Conservation (phyloP, 2,888 invertebrate species). For the Ormia ochracea region DNA sequence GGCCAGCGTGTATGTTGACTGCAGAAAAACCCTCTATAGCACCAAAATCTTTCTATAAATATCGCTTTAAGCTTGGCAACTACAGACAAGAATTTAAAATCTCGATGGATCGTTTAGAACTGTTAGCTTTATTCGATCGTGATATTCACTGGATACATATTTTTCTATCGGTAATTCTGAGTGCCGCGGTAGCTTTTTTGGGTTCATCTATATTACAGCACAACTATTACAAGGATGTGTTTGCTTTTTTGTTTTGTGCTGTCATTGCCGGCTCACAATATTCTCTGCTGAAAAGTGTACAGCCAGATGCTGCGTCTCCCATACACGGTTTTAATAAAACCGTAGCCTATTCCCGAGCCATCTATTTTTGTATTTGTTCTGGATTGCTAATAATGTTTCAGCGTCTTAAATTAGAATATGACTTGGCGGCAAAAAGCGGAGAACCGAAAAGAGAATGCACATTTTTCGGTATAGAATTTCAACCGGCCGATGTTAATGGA, state of each 20-base stretch:
- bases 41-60: constrained; percentile 76
- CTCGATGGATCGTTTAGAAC: constrained; percentile 92
- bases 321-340: constrained; percentile 98
- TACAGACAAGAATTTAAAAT: constrained; percentile 81
- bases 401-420: constrained; percentile 68
- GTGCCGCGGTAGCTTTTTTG: constrained; percentile 89
- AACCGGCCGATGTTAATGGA: constrained; percentile 81
- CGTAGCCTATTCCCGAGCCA: constrained; percentile 94
- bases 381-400: constrained; percentile 78
- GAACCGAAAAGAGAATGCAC: constrained; percentile 36
- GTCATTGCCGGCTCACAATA: constrained; percentile 99
- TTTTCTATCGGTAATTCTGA: constrained; percentile 87
- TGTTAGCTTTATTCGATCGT: constrained; percentile 94
- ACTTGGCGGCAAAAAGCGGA: constrained; percentile 60
- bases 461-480: constrained; percentile 73
- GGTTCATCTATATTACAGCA: constrained; percentile 89
- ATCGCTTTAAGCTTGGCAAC: constrained; percentile 74
- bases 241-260: constrained; percentile 95
- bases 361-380: constrained; percentile 92
- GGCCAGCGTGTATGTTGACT: constrained; percentile 73
- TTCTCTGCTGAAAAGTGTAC: constrained; percentile 96
- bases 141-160: constrained; percentile 87
- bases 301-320: constrained; percentile 98
- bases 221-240: constrained; percentile 93
- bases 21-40: constrained; percentile 72